These are phyloP conservation scores for Sebastes cheni DNA, from an alignment of 2,797 vertebrate genomes.

Conservation along the genomic window DNA sequence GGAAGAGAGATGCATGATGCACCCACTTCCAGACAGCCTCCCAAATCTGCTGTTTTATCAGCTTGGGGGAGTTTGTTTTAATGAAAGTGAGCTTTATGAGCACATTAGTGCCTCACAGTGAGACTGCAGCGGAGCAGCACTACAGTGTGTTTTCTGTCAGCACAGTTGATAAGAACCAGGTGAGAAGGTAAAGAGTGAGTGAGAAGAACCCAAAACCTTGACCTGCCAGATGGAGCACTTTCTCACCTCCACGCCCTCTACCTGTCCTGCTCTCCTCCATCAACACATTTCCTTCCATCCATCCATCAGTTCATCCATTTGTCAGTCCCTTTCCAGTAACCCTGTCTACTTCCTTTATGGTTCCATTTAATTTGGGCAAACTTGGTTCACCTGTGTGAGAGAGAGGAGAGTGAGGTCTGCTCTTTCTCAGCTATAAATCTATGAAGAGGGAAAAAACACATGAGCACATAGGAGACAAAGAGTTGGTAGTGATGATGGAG, in stretches of 20 bases:
- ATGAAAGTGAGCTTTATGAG: constrained; percentile 41
- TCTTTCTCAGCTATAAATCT: constrained; percentile 55
- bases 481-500: constrained; percentile 29
- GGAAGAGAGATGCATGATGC: background rate
- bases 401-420: constrained; percentile 23
- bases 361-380: background rate
- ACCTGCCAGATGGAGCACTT: constrained; percentile 57
- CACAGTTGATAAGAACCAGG: constrained; percentile 51
- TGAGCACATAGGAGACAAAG: background rate
- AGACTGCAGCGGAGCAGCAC: constrained; percentile 1
- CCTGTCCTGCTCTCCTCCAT: constrained; percentile 11
- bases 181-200: constrained; percentile 10
- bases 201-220: constrained; percentile 25
- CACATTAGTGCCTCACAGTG: background rate
- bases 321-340: background rate
- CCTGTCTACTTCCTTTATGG: background rate
- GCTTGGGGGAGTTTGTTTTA: constrained; percentile 17
- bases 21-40: background rate
- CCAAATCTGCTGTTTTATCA: constrained; percentile 14
- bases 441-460: constrained; percentile 24
- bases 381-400: constrained; percentile 1
- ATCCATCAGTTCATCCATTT: constrained; percentile 3
- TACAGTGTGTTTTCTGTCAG: constrained; percentile 32
- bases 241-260: constrained; percentile 4
- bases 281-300: constrained; percentile 13